phyloP scores from a whole-genome alignment of 2,888 invertebrate genomes.

The Leptogaster cylindrica region DNA sequence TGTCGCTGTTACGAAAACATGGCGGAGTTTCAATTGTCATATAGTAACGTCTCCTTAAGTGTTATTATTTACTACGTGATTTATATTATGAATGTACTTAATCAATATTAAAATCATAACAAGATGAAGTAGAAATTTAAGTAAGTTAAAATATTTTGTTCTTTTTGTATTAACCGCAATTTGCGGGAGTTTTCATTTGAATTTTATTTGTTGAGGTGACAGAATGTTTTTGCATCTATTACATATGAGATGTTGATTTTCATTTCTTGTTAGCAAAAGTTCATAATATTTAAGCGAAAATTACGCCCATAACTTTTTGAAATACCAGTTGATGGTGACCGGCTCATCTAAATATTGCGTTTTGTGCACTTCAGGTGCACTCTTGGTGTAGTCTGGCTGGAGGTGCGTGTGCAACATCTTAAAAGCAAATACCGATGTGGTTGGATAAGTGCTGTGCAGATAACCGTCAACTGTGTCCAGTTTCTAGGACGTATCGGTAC shows the following conservation, averaged over 20 bases:
- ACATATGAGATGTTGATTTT: constrained; percentile 21
- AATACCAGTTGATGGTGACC: constrained; percentile 12
- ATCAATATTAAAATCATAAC: no score
- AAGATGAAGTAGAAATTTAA: background rate
- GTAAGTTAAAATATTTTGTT: background rate
- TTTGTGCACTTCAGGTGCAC: background rate
- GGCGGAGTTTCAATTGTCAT: no score
- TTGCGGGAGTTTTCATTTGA: no score
- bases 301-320: constrained; percentile 29
- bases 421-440: constrained; percentile 6
- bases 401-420: constrained; percentile 11
- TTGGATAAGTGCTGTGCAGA: constrained; percentile 1
- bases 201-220: no score
- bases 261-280: constrained; percentile 28
- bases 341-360: constrained; percentile 28
- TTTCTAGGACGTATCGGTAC: constrained; percentile 34
- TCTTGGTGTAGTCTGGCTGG: background rate
- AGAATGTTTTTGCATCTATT: no score
- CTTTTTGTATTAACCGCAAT: background rate
- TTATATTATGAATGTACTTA: no score
- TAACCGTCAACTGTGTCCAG: constrained; percentile 29
- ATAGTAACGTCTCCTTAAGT: no score
- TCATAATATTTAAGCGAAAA: constrained; percentile 30
- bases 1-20: no score
- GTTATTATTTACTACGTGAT: no score